phyloP scores from a whole-genome alignment of 2,797 vertebrate genomes.

The Microctenopoma steveboyesi region DNA sequence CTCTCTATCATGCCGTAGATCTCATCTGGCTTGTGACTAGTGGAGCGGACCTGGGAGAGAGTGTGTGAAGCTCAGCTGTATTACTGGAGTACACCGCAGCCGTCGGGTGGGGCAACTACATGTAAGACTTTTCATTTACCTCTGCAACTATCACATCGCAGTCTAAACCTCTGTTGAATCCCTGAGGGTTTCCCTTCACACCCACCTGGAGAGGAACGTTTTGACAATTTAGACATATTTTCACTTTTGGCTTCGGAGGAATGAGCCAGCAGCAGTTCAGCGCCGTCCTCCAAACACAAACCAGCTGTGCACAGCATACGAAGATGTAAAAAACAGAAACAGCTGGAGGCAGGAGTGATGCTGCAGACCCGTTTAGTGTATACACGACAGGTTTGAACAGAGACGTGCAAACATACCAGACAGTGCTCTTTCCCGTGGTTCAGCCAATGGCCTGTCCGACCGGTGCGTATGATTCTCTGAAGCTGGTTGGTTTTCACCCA shows the following conservation, averaged over 20 bases:
- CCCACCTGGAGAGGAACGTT: conserved; percentile 84
- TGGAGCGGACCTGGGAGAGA: conserved; percentile 89
- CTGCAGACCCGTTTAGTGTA: background rate
- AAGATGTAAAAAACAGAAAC: conserved; percentile 12
- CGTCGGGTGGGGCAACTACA: background rate
- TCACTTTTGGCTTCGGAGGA: background rate
- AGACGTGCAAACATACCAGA: conserved; percentile 77
- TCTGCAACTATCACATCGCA: conserved; percentile 96
- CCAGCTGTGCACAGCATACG: background rate
- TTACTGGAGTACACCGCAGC: no score
- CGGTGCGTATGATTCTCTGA: conserved; percentile 93
- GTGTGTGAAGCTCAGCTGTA: background rate
- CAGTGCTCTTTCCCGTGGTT: conserved; percentile 97
- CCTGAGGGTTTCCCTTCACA: conserved; percentile 93
- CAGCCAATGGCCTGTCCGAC: conserved; percentile 93
- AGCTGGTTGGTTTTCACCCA: conserved; percentile 98
- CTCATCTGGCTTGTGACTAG: conserved; percentile 95
- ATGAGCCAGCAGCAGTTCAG: background rate
- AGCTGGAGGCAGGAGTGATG: background rate
- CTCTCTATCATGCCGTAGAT: conserved; percentile 98
- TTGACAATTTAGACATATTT: background rate
- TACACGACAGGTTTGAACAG: background rate
- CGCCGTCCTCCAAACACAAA: background rate
- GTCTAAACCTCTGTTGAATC: conserved; percentile 94
- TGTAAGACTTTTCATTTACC: conserved; percentile 70